A percentile compares a stretch with the other conserved stretches of the same genome.
phyloP scores from a whole-genome alignment of 1,140 invertebrate genomes.

The Littorina saxatilis region DNA sequence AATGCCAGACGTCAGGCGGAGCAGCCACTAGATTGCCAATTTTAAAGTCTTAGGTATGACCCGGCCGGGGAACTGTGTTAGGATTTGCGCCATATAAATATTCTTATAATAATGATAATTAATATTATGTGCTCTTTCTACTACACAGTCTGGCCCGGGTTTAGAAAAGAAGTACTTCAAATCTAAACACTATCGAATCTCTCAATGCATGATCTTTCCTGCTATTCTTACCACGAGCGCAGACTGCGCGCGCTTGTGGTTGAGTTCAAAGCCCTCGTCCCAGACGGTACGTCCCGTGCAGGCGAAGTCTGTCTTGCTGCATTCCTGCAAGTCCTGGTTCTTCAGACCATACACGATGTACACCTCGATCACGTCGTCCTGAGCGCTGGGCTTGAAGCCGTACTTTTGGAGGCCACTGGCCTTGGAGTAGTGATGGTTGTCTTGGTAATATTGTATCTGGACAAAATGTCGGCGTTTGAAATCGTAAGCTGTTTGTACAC shows the following conservation, averaged over 20 bases:
- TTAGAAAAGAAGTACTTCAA: too few relatives aligned
- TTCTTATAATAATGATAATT: too few relatives aligned
- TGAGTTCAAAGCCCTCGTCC: constrained; percentile 59
- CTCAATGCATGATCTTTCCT: too few relatives aligned
- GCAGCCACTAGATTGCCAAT: too few relatives aligned
- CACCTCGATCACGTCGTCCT: constrained; percentile 46
- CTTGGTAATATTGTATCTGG: constrained; percentile 50
- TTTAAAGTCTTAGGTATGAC: too few relatives aligned
- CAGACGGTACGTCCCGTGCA: constrained; percentile 57
- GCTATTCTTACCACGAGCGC: constrained; percentile 52
- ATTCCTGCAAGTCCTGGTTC: constrained; percentile 53
- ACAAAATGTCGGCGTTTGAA: not conserved
- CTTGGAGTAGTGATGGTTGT: constrained; percentile 45
- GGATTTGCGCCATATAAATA: too few relatives aligned
- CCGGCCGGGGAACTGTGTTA: too few relatives aligned
- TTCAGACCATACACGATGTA: constrained; percentile 60
- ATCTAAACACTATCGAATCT: too few relatives aligned
- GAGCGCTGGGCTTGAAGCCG: constrained; percentile 41
- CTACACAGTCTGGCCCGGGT: too few relatives aligned
- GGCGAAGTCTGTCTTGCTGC: constrained; percentile 53
- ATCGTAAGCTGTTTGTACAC: not conserved
- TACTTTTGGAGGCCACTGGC: constrained; percentile 29
- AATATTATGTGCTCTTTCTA: too few relatives aligned
- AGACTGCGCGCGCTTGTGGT: constrained; percentile 51
- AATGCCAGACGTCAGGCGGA: too few relatives aligned